Conservation (phyloP, 2,113 vertebrate species). For the Arenaria interpres region DNA sequence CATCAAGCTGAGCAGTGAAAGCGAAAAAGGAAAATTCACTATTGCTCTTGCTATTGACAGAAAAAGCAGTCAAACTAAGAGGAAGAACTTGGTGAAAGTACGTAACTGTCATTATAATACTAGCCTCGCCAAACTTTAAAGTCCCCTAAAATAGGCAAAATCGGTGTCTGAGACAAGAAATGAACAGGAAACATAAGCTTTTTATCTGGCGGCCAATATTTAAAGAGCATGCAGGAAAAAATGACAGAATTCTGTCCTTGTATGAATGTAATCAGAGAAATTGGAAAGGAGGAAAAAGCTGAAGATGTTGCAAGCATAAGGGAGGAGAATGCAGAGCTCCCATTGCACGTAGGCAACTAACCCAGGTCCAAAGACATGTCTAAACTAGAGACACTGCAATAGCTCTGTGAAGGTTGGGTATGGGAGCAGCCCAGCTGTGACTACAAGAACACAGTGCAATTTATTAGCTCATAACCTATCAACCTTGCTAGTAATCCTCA, state of each 20-base stretch:
- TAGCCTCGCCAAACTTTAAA: neutral
- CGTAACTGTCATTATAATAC: neutral
- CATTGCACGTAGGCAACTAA: neutral
- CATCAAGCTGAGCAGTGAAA: conserved; percentile 26
- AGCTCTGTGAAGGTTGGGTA: neutral
- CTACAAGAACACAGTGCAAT: neutral
- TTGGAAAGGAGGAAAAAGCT: neutral
- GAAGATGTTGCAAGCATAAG: neutral
- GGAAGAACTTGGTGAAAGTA: conserved; percentile 3
- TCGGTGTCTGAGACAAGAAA: neutral
- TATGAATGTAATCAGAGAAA: neutral
- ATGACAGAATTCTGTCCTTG: neutral
- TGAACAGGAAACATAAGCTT: neutral
- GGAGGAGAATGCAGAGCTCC: neutral
- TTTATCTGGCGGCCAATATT: neutral
- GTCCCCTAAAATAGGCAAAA: neutral
- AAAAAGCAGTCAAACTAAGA: conserved; percentile 31
- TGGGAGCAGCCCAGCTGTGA: neutral
- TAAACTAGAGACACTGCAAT: neutral
- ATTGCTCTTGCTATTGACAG: neutral
- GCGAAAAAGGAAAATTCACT: neutral
- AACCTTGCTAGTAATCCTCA: neutral
- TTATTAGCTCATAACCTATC: neutral
- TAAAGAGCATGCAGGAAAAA: neutral
- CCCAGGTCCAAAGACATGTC: neutral